phyloP scores from a whole-genome alignment of 2,113 vertebrate genomes.

The Stigmatopora argus region DNA sequence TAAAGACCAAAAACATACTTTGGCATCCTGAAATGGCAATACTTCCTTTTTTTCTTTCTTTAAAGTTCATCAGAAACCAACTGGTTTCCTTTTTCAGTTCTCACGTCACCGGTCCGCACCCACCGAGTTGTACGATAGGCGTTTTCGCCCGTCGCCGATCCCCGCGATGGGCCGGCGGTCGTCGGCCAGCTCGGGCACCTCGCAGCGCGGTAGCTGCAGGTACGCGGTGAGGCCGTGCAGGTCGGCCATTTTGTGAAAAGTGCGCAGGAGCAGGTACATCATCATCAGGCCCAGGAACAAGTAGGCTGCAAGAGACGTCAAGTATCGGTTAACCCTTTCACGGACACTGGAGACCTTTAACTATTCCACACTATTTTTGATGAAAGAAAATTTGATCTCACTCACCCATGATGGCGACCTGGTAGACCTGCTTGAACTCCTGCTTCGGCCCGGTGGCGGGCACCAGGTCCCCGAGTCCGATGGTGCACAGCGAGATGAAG shows the following conservation, averaged over 20 bases:
- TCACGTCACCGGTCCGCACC: constrained; percentile 45
- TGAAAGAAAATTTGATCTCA: not conserved
- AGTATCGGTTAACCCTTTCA: too few relatives aligned
- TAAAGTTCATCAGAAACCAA: not conserved
- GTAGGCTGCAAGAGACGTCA: constrained; percentile 61
- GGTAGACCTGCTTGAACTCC: constrained; percentile 74
- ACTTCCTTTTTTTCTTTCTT: not conserved
- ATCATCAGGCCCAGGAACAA: constrained; percentile 80
- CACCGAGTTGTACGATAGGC: constrained; percentile 73
- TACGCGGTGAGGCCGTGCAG: constrained; percentile 77
- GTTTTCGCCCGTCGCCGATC: not conserved
- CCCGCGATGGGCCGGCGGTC: constrained; percentile 63
- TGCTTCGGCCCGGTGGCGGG: constrained; percentile 71
- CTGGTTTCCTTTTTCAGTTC: not conserved
- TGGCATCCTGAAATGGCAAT: constrained; percentile 5
- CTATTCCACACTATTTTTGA: too few relatives aligned
- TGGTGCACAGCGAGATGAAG: constrained; percentile 87
- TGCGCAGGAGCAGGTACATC: constrained; percentile 81
- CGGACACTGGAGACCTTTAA: too few relatives aligned
- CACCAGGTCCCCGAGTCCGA: constrained; percentile 85
- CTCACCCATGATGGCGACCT: constrained; percentile 83
- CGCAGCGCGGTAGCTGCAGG: constrained; percentile 71
- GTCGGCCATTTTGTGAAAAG: constrained; percentile 77
- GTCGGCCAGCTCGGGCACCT: constrained; percentile 55
- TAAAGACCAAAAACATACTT: not conserved